Evolutionary conservation across 2,113 vertebrate genomes (phyloP).

Genomic region (Hoplias malabaricus): DNA sequence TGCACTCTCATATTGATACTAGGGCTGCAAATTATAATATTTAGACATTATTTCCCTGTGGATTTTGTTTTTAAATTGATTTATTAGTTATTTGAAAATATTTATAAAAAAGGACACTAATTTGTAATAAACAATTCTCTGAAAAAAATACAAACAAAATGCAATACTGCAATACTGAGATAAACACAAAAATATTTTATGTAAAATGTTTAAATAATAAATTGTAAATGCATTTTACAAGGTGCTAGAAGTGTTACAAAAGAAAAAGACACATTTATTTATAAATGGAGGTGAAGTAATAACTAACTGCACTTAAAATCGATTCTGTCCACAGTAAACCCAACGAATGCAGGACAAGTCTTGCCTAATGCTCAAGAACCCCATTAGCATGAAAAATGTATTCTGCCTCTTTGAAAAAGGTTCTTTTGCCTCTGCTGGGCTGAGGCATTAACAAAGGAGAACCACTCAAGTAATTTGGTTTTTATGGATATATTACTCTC

Average conservation of each 20-base stretch:
- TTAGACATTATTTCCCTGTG: too few species aligned
- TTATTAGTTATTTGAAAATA: too few species aligned
- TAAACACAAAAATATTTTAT: too few species aligned
- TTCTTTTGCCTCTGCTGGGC: constrained; percentile 12
- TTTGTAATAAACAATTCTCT: neutral
- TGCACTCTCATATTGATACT: too few species aligned
- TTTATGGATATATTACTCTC: constrained; percentile 47
- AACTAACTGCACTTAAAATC: neutral
- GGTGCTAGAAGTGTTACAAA: too few species aligned
- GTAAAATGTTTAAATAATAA: too few species aligned
- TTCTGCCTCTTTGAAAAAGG: constrained; percentile 18
- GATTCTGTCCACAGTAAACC: neutral
- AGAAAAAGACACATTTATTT: neutral
- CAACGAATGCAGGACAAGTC: neutral
- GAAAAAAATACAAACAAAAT: neutral
- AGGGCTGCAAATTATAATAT: too few species aligned
- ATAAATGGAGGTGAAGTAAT: neutral
- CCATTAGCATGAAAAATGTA: constrained; percentile 21
- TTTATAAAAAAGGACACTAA: too few species aligned
- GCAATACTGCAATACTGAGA: too few species aligned
- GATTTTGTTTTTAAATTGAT: too few species aligned
- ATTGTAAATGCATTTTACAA: too few species aligned
- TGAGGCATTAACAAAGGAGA: constrained; percentile 24
- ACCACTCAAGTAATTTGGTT: constrained; percentile 44
- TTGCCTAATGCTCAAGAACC: constrained; percentile 1